Conservation (phyloP, 2,113 vertebrate species). For the Rhabdornis inornatus region DNA sequence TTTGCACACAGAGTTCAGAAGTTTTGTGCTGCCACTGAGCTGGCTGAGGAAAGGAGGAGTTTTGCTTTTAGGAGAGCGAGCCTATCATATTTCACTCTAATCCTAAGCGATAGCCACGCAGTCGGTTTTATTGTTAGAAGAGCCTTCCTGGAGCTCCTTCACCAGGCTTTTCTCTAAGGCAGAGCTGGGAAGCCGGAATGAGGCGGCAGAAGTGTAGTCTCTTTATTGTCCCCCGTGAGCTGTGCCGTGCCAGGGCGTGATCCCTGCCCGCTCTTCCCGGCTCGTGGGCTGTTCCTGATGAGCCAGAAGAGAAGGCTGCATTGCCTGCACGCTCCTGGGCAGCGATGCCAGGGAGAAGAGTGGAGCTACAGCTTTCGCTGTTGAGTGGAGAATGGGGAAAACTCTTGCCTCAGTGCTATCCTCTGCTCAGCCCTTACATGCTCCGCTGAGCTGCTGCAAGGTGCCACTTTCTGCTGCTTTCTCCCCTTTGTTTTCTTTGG, state of each 20-base stretch:
- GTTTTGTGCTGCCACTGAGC: slow-evolving; percentile 57
- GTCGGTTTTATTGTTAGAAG: slow-evolving; percentile 71
- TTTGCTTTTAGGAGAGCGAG: slow-evolving; percentile 59
- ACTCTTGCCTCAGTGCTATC: neutral
- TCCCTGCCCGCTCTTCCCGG: neutral
- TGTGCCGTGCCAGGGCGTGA: neutral
- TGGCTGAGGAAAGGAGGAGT: slow-evolving; percentile 71
- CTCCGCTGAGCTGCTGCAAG: slow-evolving; percentile 60
- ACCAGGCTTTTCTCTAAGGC: neutral
- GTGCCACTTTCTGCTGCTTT: slow-evolving; percentile 43
- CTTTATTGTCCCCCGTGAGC: neutral
- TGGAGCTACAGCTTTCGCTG: slow-evolving; percentile 21
- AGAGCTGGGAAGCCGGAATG: neutral
- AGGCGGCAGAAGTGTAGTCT: neutral
- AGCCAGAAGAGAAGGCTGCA: slow-evolving; percentile 3
- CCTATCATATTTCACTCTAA: slow-evolving; percentile 86
- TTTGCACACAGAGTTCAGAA: slow-evolving; percentile 53
- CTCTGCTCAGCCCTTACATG: slow-evolving; percentile 35
- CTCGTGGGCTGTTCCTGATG: neutral
- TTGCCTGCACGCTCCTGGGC: neutral
- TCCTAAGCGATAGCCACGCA: slow-evolving; percentile 74
- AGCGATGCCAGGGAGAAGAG: slow-evolving; percentile 43
- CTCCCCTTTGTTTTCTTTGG: slow-evolving; percentile 61
- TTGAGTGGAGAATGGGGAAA: slow-evolving; percentile 49
- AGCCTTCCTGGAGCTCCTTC: slow-evolving; percentile 55